These are phyloP conservation scores for Pycnonotus jocosus DNA, from an alignment of 2,113 vertebrate species.

Conservation along the genomic window DNA sequence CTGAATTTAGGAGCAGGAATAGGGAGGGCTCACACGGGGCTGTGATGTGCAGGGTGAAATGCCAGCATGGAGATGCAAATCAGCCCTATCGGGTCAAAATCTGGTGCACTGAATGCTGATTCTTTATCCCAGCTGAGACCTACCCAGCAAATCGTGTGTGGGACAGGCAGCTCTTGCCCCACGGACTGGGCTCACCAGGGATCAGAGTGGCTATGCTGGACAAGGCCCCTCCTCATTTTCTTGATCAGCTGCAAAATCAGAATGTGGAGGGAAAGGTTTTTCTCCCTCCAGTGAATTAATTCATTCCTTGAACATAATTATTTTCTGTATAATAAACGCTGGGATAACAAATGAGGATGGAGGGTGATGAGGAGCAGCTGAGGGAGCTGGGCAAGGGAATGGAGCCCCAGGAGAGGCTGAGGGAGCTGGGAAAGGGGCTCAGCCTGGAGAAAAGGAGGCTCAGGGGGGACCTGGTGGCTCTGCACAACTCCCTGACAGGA, in stretches of 20 bases:
- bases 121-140: not conserved
- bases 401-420: not conserved
- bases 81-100: not conserved
- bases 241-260: not conserved
- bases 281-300: not conserved
- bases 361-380: not conserved
- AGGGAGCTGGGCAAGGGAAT: not conserved
- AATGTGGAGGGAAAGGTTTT: not conserved
- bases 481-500: not conserved
- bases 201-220: not conserved
- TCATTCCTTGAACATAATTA: not conserved
- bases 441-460: not conserved
- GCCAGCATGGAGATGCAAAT: not conserved
- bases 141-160: fast-evolving
- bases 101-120: not conserved
- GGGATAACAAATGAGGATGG: not conserved
- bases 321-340: not conserved
- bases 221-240: not conserved
- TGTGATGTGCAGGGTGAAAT: not conserved
- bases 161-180: not conserved
- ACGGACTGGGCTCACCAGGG: fast-evolving
- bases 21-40: not conserved
- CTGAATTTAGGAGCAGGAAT: not conserved
- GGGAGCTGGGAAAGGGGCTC: not conserved
- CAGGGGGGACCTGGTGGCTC: not conserved